Evolutionary conservation across 2,888 invertebrate species (phyloP).

Genomic region (Microctonus brassicae): DNA sequence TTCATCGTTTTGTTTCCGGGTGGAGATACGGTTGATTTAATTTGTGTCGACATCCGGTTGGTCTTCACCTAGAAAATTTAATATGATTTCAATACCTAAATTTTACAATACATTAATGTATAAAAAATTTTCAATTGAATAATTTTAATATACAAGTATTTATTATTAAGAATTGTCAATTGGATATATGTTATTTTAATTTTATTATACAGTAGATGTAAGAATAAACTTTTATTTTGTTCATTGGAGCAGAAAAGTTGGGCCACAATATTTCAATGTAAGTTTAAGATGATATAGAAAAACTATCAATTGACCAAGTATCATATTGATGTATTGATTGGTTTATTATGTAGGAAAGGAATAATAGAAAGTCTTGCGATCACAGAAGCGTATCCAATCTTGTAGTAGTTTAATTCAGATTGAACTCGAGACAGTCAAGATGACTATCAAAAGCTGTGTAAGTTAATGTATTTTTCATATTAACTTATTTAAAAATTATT

Average conservation of each 20-base stretch:
- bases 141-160: no score
- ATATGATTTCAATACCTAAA: no score
- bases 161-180: no score
- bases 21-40: neutral
- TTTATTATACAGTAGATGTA: neutral
- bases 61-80: neutral
- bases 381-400: slow-evolving; percentile 40
- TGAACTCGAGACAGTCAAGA: slow-evolving; percentile 48
- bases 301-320: slow-evolving; percentile 19
- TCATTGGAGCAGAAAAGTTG: slow-evolving; percentile 17
- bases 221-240: neutral
- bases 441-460: slow-evolving; percentile 52
- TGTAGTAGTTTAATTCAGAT: slow-evolving; percentile 47
- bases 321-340: slow-evolving; percentile 11
- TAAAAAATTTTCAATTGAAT: no score
- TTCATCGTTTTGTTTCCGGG: neutral
- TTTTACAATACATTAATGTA: no score
- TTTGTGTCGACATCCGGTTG: neutral
- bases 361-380: slow-evolving; percentile 47
- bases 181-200: neutral
- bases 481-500: neutral
- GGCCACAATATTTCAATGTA: slow-evolving; percentile 4
- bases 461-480: slow-evolving; percentile 43
- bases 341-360: slow-evolving; percentile 35
- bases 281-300: slow-evolving; percentile 1